Evolutionary conservation across 1,140 invertebrate species (phyloP).

Genomic region (Stenopsyche tienmushanensis): DNA sequence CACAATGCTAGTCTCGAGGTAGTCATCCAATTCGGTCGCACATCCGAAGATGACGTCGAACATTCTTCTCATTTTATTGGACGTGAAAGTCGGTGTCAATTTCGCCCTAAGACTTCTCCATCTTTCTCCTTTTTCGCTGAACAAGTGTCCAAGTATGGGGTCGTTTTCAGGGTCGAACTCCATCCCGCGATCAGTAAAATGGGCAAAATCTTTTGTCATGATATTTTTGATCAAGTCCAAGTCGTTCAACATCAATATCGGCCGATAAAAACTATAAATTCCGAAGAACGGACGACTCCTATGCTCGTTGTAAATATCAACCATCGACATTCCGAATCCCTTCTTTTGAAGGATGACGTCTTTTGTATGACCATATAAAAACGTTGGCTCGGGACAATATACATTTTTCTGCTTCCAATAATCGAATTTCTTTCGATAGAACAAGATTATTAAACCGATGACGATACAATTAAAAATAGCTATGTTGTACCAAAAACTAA

Average conservation of each 20-base stretch:
- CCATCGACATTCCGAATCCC: constrained; percentile 24
- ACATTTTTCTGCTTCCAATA: constrained; percentile 20
- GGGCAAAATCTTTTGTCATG: constrained; percentile 59
- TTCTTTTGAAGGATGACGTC: constrained; percentile 18
- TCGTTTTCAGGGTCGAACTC: constrained; percentile 52
- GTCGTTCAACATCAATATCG: constrained; percentile 56
- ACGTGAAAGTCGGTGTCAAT: constrained; percentile 59
- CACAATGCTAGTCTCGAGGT: constrained; percentile 41
- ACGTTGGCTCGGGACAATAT: constrained; percentile 10
- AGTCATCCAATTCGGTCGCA: constrained; percentile 44
- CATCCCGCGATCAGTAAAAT: constrained; percentile 55
- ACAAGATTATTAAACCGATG: neutral
- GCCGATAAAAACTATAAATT: constrained; percentile 48
- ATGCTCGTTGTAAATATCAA: constrained; percentile 31
- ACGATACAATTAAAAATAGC: too few species aligned
- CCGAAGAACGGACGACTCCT: constrained; percentile 43
- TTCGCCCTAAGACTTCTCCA: constrained; percentile 59
- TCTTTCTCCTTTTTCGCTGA: constrained; percentile 51
- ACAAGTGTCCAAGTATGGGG: constrained; percentile 52
- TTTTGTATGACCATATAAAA: constrained; percentile 7
- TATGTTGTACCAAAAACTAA: too few species aligned
- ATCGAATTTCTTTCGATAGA: neutral
- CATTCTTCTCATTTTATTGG: constrained; percentile 61
- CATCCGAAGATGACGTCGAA: constrained; percentile 47
- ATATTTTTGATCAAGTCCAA: constrained; percentile 62